These are phyloP conservation scores for Heliconius ismenius DNA, from an alignment of 2,888 invertebrate species.

Conservation along the genomic window DNA sequence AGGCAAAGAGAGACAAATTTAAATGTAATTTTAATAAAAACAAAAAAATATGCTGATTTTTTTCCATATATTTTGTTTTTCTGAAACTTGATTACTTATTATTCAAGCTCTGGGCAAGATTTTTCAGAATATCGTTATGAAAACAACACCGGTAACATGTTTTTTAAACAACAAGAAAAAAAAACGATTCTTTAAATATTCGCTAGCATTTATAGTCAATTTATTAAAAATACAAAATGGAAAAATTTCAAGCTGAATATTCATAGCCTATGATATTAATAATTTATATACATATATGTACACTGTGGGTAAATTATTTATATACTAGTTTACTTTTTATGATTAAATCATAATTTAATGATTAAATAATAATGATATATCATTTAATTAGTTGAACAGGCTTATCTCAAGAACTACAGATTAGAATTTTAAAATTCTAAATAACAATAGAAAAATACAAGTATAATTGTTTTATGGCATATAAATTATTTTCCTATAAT, in stretches of 20 bases:
- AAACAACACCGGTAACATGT: not conserved
- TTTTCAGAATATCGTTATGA: not conserved
- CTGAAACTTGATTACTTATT: constrained; percentile 32
- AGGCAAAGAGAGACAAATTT: not conserved
- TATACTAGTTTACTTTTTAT: no score
- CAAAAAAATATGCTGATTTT: not conserved
- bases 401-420: no score
- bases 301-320: not conserved
- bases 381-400: no score
- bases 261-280: not conserved
- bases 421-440: no score
- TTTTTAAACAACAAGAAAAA: not conserved
- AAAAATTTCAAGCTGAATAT: not conserved
- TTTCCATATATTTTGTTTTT: constrained; percentile 1
- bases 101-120: constrained; percentile 37
- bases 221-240: constrained; percentile 12
- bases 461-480: no score
- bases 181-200: not conserved
- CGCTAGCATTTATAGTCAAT: constrained; percentile 8
- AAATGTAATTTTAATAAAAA: not conserved
- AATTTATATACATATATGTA: no score
- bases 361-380: no score
- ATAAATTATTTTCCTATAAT: no score
- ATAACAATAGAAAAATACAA: no score
- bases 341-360: no score